Evolutionary conservation across 2,888 invertebrate species (phyloP).

Genomic region (Platycheirus albimanus): DNA sequence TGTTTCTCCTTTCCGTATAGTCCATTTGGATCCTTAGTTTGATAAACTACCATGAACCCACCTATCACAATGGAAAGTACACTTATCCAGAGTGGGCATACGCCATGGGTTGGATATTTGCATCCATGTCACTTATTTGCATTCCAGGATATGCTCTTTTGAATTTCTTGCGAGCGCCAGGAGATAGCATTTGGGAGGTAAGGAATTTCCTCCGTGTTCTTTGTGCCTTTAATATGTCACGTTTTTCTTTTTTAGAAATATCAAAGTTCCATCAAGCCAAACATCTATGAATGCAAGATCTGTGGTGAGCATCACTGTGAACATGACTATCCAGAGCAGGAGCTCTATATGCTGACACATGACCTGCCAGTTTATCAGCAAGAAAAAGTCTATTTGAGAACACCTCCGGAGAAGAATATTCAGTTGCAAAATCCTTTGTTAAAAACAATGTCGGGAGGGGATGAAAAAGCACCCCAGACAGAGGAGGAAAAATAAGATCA

Average conservation of each 20-base stretch:
- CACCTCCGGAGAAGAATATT: conserved; percentile 41
- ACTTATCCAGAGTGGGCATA: conserved; percentile 93
- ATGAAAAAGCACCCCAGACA: conserved; percentile 5
- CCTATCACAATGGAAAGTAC: conserved; percentile 91
- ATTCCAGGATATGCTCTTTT: conserved; percentile 92
- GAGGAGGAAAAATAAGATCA: conserved; percentile 42
- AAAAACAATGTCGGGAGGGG: not conserved
- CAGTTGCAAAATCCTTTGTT: conserved; percentile 49
- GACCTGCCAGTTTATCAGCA: conserved; percentile 75
- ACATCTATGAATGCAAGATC: conserved; percentile 88
- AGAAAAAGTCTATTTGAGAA: conserved; percentile 46
- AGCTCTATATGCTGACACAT: conserved; percentile 83
- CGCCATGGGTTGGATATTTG: conserved; percentile 93
- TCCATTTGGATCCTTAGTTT: conserved; percentile 94
- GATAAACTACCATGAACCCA: conserved; percentile 93
- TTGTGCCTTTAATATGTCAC: not conserved
- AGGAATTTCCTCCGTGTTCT: conserved; percentile 62
- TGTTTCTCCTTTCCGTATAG: conserved; percentile 82
- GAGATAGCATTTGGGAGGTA: conserved; percentile 89
- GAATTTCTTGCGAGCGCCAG: conserved; percentile 88
- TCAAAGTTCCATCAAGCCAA: conserved; percentile 88
- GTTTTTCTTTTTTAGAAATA: conserved; percentile 86
- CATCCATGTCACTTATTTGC: conserved; percentile 91
- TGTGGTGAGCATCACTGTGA: conserved; percentile 92
- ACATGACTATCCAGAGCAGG: conserved; percentile 84